A percentile compares a stretch with the other conserved stretches of the same genome.
phyloP scores from a whole-genome alignment of 1,140 invertebrate species.

The Pogonomyrmex californicus region DNA sequence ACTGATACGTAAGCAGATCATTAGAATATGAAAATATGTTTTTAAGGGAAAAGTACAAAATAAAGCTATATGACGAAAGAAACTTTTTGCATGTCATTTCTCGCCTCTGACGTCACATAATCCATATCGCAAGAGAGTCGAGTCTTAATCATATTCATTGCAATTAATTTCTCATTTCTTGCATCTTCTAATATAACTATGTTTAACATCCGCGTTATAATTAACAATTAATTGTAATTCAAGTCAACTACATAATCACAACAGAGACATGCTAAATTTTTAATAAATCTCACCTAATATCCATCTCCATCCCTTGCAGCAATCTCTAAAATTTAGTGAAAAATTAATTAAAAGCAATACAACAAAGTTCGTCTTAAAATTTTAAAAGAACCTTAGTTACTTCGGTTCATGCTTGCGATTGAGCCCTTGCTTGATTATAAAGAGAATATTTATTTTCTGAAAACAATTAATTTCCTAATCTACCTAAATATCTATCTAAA shows the following conservation, averaged over 20 bases:
- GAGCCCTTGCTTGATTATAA: background rate
- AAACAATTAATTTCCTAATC: background rate
- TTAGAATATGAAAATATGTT: no score
- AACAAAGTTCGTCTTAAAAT: slow-evolving; percentile 10
- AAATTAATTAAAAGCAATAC: slow-evolving; percentile 32
- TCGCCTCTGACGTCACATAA: no score
- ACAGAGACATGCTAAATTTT: slow-evolving; percentile 22
- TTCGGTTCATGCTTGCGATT: background rate
- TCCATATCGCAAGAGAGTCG: no score
- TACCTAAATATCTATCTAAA: no score
- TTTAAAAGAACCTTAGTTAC: background rate
- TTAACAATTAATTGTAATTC: slow-evolving; percentile 23
- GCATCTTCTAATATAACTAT: background rate
- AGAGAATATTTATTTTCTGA: background rate
- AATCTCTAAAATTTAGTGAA: slow-evolving; percentile 33
- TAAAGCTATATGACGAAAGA: no score
- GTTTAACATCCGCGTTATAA: slow-evolving; percentile 4
- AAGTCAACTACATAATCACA: slow-evolving; percentile 39
- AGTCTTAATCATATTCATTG: no score
- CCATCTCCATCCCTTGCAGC: background rate
- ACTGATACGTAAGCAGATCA: no score
- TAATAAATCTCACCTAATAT: slow-evolving; percentile 14
- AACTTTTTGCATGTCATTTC: no score
- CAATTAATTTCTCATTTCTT: slow-evolving; percentile 2
- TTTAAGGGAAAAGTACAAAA: no score